Base-by-base conservation (phyloP, 2,888 invertebrate genomes). In the Limnephilus marmoratus region DNA sequence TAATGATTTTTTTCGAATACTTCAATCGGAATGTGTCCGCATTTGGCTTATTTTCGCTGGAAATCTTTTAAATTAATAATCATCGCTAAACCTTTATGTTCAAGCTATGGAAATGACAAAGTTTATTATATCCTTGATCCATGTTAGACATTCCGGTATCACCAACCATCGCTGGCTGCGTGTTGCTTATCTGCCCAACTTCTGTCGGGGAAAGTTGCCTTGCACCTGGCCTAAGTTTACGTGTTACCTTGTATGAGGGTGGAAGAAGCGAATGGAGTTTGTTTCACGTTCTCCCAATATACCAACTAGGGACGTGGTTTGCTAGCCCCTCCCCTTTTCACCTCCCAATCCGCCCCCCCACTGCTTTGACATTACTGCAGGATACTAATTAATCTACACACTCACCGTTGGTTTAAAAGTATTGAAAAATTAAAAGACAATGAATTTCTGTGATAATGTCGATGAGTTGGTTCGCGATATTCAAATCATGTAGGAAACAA, bases 271-370 rank as follows among this genome's bases (percentile, higher is more conserved):
- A 68, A 24, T 68, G 24, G 68, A 85, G 85, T 87, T 49, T 87
- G 68, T 87, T 45, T 15, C 87, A 87, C 87, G 87, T 87, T 4
- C 87, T 87, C 31, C 68, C 49, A 87, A 87, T 87, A 87, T 87
- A 87, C 87, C 45, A 87, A 53, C 87, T 49, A 29, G 15, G 49
- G 45, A 53, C 87, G 87, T 87, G 87, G 49, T 29, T 31, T 31
- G 37, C 18, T 24, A 24, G 9, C 68, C n/a, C 18, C 7, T 15
- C 1, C 49, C 12, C 15, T 2, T 15, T 15, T 4, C 15, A 1
- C 24, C 18, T 0, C 68, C 24, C 24, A 3, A 5, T 18, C 18
- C 18, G 18, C 68, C 24, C 5, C 24, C 24, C 24, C 68, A 24
- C 68, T 68, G n/a, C 68, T 68, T 68, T 68, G 68, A 68, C n/a